Base-by-base conservation (phyloP, 2,797 vertebrate genomes). In the Tiaroga cobitis region DNA sequence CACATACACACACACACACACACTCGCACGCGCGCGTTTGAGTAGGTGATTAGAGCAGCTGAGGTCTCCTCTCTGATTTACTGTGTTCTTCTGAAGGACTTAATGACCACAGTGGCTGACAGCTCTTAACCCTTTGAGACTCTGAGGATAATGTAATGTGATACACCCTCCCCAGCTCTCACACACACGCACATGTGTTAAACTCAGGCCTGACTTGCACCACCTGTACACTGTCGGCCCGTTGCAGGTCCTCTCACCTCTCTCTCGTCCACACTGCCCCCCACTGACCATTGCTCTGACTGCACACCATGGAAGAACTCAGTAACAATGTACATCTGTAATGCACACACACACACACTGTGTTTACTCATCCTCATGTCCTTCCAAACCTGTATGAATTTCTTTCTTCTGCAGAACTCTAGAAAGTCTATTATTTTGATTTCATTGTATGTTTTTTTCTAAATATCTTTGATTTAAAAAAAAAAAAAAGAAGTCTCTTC, bases 101-200 rank as follows among this genome's bases (percentile, higher is more conserved):
- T 95, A 94, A 95, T 94, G 94, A 93, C 93, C 92, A 89, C 78
- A 90, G 92, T 92, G 92, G 90, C 92, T 92, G 93, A 92, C 92
- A 91, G 93, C 92, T 89, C 91, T 95, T 95, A 94, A 94, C 94
- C 91, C 93, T 95, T 95, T 95, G 90, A 94, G 94, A 93, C 93
- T 80, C 56, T 8, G 73, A 81, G 90, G 91, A 92, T 94, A 94
- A 92, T 93, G 93, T 93, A 94, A 93, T 87, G 90, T 90, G 92
- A 94, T 94, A 91, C 91, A 90, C 89, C 92, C 16, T 87, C 90
- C 88, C 91, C 90, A 79, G 65, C 19, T 63, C 51, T 56, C 69
- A 49, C 80, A 72, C 84, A 75, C 54, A 56, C 68, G 39, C 80
- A 77, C 72, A 79, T 21, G 59, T 65, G 43, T 72, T 77, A 81